Evolutionary conservation across 2,888 invertebrate species (phyloP).

Genomic region (Trichogramma dendrolimi): DNA sequence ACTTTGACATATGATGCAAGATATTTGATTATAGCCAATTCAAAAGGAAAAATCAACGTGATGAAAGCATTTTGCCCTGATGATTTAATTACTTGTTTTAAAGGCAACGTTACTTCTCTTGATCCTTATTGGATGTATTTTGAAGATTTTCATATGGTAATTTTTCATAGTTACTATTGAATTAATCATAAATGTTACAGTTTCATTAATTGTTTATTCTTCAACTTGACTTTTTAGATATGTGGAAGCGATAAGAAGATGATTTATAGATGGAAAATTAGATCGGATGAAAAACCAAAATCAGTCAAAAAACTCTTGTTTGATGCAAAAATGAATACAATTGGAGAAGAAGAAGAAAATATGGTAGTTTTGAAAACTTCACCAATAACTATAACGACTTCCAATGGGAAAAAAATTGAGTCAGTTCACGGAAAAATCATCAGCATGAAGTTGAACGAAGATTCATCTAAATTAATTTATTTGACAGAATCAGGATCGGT

Average conservation of each 20-base stretch:
- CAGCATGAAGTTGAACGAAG: constrained; percentile 54
- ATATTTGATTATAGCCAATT: constrained; percentile 51
- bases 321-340: constrained; percentile 41
- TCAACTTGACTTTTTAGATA: constrained; percentile 36
- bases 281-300: constrained; percentile 34
- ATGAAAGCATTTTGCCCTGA: constrained; percentile 44
- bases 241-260: constrained; percentile 42
- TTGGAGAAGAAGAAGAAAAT: constrained; percentile 39
- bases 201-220: constrained; percentile 7
- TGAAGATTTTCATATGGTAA: constrained; percentile 41
- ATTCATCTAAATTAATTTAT: constrained; percentile 56
- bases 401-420: constrained; percentile 53
- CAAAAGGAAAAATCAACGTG: constrained; percentile 50
- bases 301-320: constrained; percentile 42
- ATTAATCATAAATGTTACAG: background rate
- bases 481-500: constrained; percentile 54
- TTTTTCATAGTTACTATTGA: background rate
- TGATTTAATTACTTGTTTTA: constrained; percentile 40
- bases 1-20: constrained; percentile 51
- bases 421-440: constrained; percentile 53
- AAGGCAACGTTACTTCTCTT: constrained; percentile 42
- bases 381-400: constrained; percentile 39
- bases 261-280: constrained; percentile 44
- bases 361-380: constrained; percentile 40
- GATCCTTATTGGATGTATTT: constrained; percentile 43